These are phyloP conservation scores for Leucoma salicis DNA, from an alignment of 2,888 invertebrate species.

Conservation along the genomic window DNA sequence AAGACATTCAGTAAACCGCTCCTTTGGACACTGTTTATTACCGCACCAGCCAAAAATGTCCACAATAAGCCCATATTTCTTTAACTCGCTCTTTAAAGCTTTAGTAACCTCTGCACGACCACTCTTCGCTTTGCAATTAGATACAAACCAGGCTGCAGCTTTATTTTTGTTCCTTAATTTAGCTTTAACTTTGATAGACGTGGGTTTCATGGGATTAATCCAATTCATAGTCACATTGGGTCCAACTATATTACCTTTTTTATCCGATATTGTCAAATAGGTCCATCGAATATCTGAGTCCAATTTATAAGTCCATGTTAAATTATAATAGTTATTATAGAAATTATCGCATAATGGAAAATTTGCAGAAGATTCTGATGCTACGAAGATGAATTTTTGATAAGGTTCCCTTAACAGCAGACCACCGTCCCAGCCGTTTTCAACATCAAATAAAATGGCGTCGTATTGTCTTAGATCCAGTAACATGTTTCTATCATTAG, in stretches of 20 bases:
- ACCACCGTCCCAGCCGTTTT: constrained; percentile 52
- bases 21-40: constrained; percentile 45
- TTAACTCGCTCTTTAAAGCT: constrained; percentile 38
- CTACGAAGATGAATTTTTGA: constrained; percentile 77
- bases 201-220: constrained; percentile 41
- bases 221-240: constrained; percentile 61
- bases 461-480: constrained; percentile 61
- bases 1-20: constrained; percentile 50
- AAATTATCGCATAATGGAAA: constrained; percentile 47
- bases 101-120: constrained; percentile 35
- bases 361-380: constrained; percentile 50
- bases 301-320: constrained; percentile 63
- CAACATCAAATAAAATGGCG: constrained; percentile 79
- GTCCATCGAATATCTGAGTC: constrained; percentile 58
- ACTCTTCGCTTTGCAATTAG: constrained; percentile 49
- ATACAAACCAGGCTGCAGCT: constrained; percentile 69
- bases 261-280: constrained; percentile 48
- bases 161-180: constrained; percentile 57
- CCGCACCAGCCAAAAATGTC: constrained; percentile 67
- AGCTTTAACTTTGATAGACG: constrained; percentile 35
- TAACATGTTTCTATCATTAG: constrained; percentile 47
- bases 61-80: constrained; percentile 42
- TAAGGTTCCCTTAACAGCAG: constrained; percentile 48
- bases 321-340: constrained; percentile 57
- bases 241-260: constrained; percentile 48